Percentiles rank a stretch among this genome's conserved stretches.
Evolutionary conservation across 2,797 vertebrate genomes (phyloP).

Genomic region (Neostethus bicornis): DNA sequence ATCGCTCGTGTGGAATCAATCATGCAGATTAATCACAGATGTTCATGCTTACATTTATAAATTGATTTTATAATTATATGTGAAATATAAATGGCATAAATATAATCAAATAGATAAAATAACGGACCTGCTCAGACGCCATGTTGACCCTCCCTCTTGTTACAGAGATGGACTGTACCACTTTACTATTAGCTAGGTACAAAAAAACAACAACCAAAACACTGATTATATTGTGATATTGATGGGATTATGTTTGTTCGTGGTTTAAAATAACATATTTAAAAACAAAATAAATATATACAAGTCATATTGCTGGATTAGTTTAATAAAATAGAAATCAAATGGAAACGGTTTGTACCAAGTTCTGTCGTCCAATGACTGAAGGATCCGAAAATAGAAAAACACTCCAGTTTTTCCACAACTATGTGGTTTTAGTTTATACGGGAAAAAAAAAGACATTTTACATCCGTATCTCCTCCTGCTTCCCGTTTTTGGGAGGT

Average conservation of each 20-base stretch:
- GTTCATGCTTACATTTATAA: no score
- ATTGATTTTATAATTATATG: no score
- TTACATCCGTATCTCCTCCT: no score
- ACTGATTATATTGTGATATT: not conserved
- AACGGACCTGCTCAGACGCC: conserved; percentile 87
- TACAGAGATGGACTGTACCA: conserved; percentile 65
- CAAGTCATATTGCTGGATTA: no score
- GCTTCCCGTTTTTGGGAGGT: no score
- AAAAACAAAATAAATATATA: accelerated
- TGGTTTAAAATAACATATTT: accelerated
- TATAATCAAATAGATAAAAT: conserved; percentile 44
- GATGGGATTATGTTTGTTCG: not conserved
- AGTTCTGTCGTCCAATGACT: conserved; percentile 53
- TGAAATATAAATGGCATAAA: conserved; percentile 18
- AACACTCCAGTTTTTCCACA: conserved; percentile 64
- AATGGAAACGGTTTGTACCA: conserved; percentile 66
- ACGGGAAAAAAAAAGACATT: no score
- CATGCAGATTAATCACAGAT: no score
- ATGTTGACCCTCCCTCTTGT: conserved; percentile 80
- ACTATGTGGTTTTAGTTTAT: not conserved
- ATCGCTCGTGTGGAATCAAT: no score
- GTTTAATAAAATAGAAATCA: no score
- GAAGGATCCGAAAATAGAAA: conserved; percentile 63
- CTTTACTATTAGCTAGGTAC: not conserved
- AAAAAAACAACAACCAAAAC: not conserved